Percentiles rank a stretch among this genome's conserved stretches.
These are phyloP conservation scores for Tanaodytes sp. DNA, from an alignment of 2,888 invertebrate genomes.

Conservation along the genomic window DNA sequence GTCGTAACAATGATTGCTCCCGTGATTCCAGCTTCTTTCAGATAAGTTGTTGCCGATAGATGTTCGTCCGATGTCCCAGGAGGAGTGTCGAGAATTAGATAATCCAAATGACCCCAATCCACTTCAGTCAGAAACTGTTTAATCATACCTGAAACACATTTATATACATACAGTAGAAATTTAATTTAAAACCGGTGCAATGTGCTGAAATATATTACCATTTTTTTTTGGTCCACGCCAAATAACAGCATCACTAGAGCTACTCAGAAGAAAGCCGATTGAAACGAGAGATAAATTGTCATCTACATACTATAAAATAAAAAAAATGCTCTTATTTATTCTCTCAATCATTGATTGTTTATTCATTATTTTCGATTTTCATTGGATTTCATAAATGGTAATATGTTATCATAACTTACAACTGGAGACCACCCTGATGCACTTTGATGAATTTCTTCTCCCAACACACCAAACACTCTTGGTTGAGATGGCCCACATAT, in stretches of 20 bases:
- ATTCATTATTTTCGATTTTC: not conserved
- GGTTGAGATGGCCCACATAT: slow-evolving; percentile 99
- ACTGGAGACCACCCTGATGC: slow-evolving; percentile 98
- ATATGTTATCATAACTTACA: too few species aligned
- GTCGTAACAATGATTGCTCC: slow-evolving; percentile 94
- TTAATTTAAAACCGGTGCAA: too few species aligned
- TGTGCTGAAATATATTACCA: slow-evolving; percentile 77
- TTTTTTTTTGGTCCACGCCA: slow-evolving; percentile 99
- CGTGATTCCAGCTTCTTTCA: slow-evolving; percentile 78
- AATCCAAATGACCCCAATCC: slow-evolving; percentile 94
- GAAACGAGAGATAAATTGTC: slow-evolving; percentile 98
- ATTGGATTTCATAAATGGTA: too few species aligned
- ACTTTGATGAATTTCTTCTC: slow-evolving; percentile 95
- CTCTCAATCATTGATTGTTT: not conserved
- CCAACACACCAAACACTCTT: slow-evolving; percentile 90
- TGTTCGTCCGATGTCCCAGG: slow-evolving; percentile 98
- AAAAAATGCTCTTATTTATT: too few species aligned
- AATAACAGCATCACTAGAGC: slow-evolving; percentile 96
- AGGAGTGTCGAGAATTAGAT: slow-evolving; percentile 93
- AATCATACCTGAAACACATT: slow-evolving; percentile 90
- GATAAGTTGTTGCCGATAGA: slow-evolving; percentile 86
- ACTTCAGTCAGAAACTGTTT: slow-evolving; percentile 95
- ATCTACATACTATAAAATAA: slow-evolving; percentile 81
- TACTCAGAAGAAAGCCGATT: slow-evolving; percentile 91
- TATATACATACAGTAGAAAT: too few species aligned